Percentiles rank a stretch among this genome's conserved stretches.
Evolutionary conservation across 2,113 vertebrate genomes (phyloP).

Genomic region (Aegithalos caudatus): DNA sequence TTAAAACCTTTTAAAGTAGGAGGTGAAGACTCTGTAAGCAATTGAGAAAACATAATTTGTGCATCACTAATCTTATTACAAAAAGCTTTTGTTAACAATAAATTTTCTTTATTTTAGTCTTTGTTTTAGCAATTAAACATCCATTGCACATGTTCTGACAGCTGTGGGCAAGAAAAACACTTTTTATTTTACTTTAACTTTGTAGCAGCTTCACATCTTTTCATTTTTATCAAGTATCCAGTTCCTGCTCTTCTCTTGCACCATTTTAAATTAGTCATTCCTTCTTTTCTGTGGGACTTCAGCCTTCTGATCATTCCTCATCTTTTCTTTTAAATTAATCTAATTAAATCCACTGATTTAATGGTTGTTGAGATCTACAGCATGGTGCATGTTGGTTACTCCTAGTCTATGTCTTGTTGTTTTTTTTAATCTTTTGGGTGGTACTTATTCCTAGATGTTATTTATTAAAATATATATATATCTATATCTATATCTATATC

Average conservation of each 20-base stretch:
- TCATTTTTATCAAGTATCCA: background rate
- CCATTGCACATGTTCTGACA: background rate
- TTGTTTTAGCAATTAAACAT: background rate
- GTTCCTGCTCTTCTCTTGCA: background rate
- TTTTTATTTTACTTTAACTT: background rate
- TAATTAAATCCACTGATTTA: background rate
- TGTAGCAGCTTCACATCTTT: background rate
- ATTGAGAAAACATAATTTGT: background rate
- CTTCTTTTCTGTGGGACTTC: background rate
- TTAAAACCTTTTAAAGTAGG: background rate
- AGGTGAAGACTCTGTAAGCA: background rate
- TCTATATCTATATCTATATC: background rate
- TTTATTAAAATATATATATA: background rate
- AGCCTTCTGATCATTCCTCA: background rate
- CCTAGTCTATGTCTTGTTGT: background rate
- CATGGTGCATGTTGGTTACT: background rate
- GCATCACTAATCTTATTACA: background rate
- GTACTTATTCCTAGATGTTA: background rate
- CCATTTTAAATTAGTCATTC: background rate
- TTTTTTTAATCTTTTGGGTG: background rate
- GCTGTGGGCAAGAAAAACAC: background rate
- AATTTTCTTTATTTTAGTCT: background rate
- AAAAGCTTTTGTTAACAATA: background rate
- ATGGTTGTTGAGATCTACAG: background rate
- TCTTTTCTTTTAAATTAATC: background rate